These are phyloP conservation scores for Aythya fuligula DNA, from an alignment of 2,797 vertebrate genomes.

Conservation along the genomic window DNA sequence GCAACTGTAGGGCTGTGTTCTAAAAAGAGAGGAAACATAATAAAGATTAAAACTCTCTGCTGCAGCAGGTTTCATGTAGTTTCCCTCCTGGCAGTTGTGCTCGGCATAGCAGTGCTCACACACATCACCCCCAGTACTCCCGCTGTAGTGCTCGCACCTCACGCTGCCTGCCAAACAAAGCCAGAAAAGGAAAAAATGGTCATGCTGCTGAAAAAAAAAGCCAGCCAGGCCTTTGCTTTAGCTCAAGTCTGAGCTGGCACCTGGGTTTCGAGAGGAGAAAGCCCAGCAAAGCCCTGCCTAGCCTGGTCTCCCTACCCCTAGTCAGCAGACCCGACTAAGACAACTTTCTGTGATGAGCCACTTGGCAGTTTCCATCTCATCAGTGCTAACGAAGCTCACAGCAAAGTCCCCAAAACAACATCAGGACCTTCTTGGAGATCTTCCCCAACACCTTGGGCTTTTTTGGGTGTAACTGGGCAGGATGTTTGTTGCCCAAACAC, in stretches of 20 bases:
- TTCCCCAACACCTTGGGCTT: neutral
- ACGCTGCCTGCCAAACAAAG: neutral
- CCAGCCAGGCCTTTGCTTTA: neutral
- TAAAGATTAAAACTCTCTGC: neutral
- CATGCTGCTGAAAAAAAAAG: neutral
- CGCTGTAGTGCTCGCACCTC: neutral
- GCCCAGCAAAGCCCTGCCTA: neutral
- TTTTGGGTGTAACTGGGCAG: neutral
- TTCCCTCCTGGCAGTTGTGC: neutral
- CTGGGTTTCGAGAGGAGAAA: neutral
- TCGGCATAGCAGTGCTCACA: neutral
- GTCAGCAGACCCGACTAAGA: rapidly evolving
- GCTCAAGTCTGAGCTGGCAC: neutral
- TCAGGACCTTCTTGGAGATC: neutral
- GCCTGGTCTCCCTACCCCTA: too few species aligned
- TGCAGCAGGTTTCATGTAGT: rapidly evolving
- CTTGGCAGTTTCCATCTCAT: neutral
- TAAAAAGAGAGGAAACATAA: neutral
- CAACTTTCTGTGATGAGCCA: neutral
- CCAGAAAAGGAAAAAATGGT: neutral
- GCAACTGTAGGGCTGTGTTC: neutral
- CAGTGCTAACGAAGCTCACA: too few species aligned
- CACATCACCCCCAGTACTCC: rapidly evolving
- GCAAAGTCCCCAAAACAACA: neutral
- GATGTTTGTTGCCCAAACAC: neutral